Percentiles rank a stretch among this genome's conserved stretches.
These are phyloP conservation scores for Xyrichtys novacula DNA, from an alignment of 2,797 vertebrate species.

Conservation along the genomic window DNA sequence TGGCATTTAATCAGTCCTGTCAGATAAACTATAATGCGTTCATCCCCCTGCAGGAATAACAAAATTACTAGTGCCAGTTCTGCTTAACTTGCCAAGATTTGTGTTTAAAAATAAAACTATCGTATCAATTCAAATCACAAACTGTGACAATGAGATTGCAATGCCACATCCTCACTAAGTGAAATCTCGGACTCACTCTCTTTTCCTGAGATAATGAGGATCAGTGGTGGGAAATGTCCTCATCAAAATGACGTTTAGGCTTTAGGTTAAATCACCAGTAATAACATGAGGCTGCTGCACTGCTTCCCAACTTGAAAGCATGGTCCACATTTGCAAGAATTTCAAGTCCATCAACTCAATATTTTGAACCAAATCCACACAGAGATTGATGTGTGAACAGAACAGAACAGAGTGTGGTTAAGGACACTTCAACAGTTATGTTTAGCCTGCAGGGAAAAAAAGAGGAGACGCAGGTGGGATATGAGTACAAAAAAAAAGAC, in stretches of 20 bases:
- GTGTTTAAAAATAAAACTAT: conserved; percentile 33
- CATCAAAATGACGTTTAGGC: conserved; percentile 58
- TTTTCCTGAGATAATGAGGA: conserved; percentile 64
- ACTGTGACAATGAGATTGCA: conserved; percentile 43
- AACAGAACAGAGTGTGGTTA: conserved; percentile 5
- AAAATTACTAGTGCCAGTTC: conserved; percentile 62
- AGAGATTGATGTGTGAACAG: neutral
- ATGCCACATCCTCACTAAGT: conserved; percentile 16
- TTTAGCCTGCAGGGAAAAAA: conserved; percentile 3
- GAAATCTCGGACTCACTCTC: conserved; percentile 33
- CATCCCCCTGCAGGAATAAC: conserved; percentile 49
- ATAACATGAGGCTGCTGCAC: conserved; percentile 15
- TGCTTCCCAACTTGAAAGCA: conserved; percentile 5
- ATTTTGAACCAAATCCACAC: conserved; percentile 6
- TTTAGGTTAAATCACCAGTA: conserved; percentile 45
- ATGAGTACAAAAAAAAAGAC: conserved; percentile 26
- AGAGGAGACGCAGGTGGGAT: conserved; percentile 35
- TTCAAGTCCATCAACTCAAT: neutral
- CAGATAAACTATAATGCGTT: conserved; percentile 60
- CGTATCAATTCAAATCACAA: conserved; percentile 62
- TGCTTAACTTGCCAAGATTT: conserved; percentile 61
- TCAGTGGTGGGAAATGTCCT: conserved; percentile 54
- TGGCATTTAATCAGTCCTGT: conserved; percentile 65
- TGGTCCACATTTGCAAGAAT: neutral
- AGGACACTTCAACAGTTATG: conserved; percentile 5